These are phyloP conservation scores for Otolemur garnettii DNA, from an alignment of 2,113 vertebrate species.

Conservation along the genomic window DNA sequence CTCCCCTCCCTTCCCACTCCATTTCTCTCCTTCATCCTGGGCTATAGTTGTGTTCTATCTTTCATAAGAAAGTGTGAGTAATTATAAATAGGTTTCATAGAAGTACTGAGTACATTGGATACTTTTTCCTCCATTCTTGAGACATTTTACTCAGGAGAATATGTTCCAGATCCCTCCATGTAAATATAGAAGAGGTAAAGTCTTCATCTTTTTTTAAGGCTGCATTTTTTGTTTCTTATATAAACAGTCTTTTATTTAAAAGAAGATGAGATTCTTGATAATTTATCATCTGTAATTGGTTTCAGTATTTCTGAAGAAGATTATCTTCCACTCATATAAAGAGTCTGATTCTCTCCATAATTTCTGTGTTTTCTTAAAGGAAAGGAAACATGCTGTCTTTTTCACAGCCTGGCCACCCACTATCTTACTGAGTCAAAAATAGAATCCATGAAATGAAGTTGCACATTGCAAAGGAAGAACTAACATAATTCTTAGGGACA, in stretches of 20 bases:
- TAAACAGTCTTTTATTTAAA: background rate
- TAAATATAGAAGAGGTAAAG: no score
- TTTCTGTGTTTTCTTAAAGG: background rate
- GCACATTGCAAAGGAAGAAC: background rate
- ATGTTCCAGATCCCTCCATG: no score
- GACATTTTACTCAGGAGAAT: no score
- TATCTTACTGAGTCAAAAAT: background rate
- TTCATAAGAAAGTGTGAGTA: no score
- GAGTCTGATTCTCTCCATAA: constrained; percentile 5
- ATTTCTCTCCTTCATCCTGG: no score
- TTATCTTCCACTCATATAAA: background rate
- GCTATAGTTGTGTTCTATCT: no score
- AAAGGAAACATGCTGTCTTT: background rate
- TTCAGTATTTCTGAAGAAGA: background rate
- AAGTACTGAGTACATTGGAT: no score
- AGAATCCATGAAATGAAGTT: background rate
- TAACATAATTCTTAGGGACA: background rate
- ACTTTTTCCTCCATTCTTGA: no score
- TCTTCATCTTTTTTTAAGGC: no score
- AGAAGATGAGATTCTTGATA: background rate
- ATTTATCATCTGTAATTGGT: background rate
- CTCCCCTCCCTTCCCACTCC: no score
- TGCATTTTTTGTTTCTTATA: background rate
- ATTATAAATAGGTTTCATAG: no score
- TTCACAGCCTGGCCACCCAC: background rate